These are phyloP conservation scores for Metaphire vulgaris DNA, from an alignment of 1,140 invertebrate species.

Conservation along the genomic window DNA sequence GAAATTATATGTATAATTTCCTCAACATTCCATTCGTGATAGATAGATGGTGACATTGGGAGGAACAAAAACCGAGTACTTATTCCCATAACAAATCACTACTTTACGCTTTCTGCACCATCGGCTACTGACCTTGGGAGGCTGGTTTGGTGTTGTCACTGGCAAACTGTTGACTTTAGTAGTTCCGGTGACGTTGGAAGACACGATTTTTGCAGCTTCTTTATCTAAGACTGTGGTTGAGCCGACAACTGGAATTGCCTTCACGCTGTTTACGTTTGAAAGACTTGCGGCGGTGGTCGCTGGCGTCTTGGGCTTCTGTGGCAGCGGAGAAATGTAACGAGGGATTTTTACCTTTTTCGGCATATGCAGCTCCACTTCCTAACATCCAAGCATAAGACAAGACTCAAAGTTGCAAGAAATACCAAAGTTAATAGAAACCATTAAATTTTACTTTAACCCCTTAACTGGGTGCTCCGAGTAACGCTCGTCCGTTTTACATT, in stretches of 20 bases:
- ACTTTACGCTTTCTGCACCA: conserved; percentile 49
- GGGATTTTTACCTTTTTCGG: conserved; percentile 65
- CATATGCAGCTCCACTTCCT: conserved; percentile 37
- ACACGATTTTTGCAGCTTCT: conserved; percentile 43
- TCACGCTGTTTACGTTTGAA: background rate
- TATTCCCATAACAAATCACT: background rate
- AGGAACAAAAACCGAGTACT: too few species aligned
- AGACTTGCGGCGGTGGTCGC: background rate
- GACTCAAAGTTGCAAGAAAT: background rate
- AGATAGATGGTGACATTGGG: too few species aligned
- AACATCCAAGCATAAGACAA: background rate
- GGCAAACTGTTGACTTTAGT: conserved; percentile 25
- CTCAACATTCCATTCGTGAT: background rate
- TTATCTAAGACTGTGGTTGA: conserved; percentile 28
- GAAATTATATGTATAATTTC: background rate
- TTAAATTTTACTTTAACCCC: background rate
- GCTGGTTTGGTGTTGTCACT: too few species aligned
- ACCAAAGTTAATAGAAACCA: too few species aligned
- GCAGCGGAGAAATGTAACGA: conserved; percentile 10
- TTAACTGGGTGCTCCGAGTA: background rate
- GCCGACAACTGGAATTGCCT: conserved; percentile 28
- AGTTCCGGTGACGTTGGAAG: conserved; percentile 47
- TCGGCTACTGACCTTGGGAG: conserved; percentile 64
- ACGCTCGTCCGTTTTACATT: background rate
- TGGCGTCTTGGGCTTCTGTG: conserved; percentile 7